Evolutionary conservation across 2,797 vertebrate genomes (phyloP).

Genomic region (Tiaroga cobitis): DNA sequence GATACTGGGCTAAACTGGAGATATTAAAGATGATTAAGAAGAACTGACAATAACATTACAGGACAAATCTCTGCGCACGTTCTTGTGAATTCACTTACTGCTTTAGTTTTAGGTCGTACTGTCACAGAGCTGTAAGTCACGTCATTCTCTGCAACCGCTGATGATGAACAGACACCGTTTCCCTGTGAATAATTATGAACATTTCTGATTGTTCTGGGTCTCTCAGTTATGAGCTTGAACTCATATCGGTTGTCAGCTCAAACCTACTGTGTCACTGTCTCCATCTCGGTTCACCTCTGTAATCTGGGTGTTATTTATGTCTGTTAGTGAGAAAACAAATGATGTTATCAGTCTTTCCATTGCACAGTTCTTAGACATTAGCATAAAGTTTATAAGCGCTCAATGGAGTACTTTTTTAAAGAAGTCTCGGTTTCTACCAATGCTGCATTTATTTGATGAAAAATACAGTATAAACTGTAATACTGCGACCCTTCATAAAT

Average conservation of each 20-base stretch:
- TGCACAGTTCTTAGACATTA: no score
- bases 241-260: background rate
- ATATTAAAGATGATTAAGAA: background rate
- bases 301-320: background rate
- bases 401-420: background rate
- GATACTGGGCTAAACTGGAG: background rate
- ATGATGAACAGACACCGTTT: background rate
- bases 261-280: background rate
- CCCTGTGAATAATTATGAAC: constrained; percentile 3
- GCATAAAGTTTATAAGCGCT: background rate
- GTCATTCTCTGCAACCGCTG: background rate
- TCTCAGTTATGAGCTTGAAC: background rate
- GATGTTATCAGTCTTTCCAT: background rate
- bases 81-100: background rate
- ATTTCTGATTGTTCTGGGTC: background rate
- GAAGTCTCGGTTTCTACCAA: no score
- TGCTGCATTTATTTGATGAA: no score
- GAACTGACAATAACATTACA: background rate
- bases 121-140: background rate
- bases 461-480: no score
- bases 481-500: no score
- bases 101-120: background rate
- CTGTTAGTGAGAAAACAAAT: background rate
- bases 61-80: no score
- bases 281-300: background rate